Conservation (phyloP, 2,888 invertebrate genomes). For the Myathropa florea region DNA sequence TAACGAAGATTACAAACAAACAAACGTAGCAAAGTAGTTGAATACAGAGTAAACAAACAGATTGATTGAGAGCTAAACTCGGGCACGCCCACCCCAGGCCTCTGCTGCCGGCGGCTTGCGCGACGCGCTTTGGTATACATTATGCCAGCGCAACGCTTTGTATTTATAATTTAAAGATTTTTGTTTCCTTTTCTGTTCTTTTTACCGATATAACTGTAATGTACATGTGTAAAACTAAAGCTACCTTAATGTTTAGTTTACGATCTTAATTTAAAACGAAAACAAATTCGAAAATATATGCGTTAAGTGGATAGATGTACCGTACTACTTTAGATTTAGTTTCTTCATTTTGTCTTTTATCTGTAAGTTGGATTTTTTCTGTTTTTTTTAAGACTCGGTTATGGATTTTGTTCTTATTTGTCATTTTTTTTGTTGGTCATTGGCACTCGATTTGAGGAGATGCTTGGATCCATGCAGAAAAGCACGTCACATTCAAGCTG, state of each 20-base stretch:
- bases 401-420: not conserved
- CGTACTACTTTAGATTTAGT: not conserved
- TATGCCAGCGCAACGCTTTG: constrained; percentile 22
- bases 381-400: not conserved
- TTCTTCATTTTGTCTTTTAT: constrained; percentile 7
- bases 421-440: not conserved
- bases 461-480: not conserved
- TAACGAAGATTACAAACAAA: not conserved
- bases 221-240: constrained; percentile 61
- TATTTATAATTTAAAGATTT: constrained; percentile 15
- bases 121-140: constrained; percentile 39
- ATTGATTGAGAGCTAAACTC: not conserved
- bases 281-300: constrained; percentile 29
- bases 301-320: constrained; percentile 54
- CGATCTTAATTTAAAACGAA: constrained; percentile 25
- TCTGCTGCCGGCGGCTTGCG: not conserved
- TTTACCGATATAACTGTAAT: constrained; percentile 22
- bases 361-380: constrained; percentile 2
- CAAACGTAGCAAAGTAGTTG: not conserved
- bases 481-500: too few relatives aligned
- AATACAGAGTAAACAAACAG: not conserved
- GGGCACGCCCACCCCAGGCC: not conserved
- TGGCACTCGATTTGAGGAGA: not conserved
- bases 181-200: not conserved
- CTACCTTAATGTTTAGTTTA: constrained; percentile 65